Evolutionary conservation across 2,113 vertebrate species (phyloP).

Genomic region (Labrus mixtus): DNA sequence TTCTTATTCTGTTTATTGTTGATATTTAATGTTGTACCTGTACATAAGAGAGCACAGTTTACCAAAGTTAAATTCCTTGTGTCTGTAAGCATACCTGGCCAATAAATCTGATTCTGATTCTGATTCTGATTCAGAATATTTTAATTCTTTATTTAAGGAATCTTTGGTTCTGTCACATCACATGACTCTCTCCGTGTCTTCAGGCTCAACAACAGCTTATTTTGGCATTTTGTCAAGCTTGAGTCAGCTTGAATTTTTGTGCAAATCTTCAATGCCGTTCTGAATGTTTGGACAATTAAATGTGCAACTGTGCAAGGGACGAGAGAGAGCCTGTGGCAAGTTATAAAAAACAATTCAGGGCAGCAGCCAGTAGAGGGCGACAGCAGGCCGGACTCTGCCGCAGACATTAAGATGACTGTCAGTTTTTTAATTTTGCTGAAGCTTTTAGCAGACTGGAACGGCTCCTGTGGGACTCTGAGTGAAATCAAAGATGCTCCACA

Average conservation of each 20-base stretch:
- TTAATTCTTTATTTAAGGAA: too few species aligned
- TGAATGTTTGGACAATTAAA: slow-evolving; percentile 29
- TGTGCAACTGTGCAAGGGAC: not conserved
- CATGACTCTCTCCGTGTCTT: not conserved
- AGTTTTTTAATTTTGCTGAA: slow-evolving; percentile 5
- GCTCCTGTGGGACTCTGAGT: slow-evolving; percentile 1
- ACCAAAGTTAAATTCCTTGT: too few species aligned
- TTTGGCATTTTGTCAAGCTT: slow-evolving; percentile 25
- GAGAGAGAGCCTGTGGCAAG: too few species aligned
- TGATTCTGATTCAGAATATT: too few species aligned
- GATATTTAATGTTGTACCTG: too few species aligned
- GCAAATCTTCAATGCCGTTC: not conserved
- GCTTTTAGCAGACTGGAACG: slow-evolving; percentile 7
- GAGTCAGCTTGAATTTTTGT: slow-evolving; percentile 16
- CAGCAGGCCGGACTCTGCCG: slow-evolving; percentile 5
- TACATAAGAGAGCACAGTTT: too few species aligned
- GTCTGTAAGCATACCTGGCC: too few species aligned
- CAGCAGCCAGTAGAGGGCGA: slow-evolving; percentile 59
- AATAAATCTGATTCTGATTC: too few species aligned
- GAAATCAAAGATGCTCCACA: slow-evolving; percentile 10
- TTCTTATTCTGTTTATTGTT: too few species aligned
- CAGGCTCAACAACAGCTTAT: not conserved
- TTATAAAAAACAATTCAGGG: not conserved
- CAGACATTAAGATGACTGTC: not conserved
- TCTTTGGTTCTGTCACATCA: not conserved